Evolutionary conservation across 2,888 invertebrate species (phyloP).

Genomic region (Carcina quercana): DNA sequence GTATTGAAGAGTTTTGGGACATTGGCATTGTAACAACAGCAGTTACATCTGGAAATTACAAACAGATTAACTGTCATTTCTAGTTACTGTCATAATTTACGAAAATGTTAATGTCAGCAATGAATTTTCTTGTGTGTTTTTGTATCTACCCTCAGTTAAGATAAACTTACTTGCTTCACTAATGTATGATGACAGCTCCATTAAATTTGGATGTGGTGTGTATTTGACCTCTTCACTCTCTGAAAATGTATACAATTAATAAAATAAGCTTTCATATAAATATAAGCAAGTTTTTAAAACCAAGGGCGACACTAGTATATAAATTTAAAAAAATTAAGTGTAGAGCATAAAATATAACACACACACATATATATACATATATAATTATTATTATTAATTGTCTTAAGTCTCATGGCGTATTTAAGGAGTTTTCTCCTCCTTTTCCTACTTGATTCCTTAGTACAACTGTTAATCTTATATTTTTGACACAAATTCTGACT

Average conservation of each 20-base stretch:
- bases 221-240: slow-evolving; percentile 60
- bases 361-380: too few relatives aligned
- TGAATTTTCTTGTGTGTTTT: too few relatives aligned
- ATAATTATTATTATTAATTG: too few relatives aligned
- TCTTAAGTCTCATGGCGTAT: too few relatives aligned
- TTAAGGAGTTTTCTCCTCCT: too few relatives aligned
- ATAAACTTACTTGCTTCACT: slow-evolving; percentile 62
- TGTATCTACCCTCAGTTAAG: slow-evolving; percentile 1
- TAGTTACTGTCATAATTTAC: not conserved
- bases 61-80: slow-evolving; percentile 3
- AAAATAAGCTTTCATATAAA: not conserved
- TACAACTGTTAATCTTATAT: too few relatives aligned
- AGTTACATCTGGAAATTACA: slow-evolving; percentile 62
- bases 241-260: slow-evolving; percentile 27
- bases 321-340: too few relatives aligned
- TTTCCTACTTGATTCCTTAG: too few relatives aligned
- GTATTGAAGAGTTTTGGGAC: slow-evolving; percentile 60
- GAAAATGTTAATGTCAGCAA: not conserved
- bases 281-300: not conserved
- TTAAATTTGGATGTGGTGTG: slow-evolving; percentile 55
- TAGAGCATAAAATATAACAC: too few relatives aligned
- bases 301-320: too few relatives aligned
- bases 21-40: slow-evolving; percentile 68
- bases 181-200: slow-evolving; percentile 65
- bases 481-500: too few relatives aligned